Base-by-base conservation (phyloP, 2,113 vertebrate genomes). In the Myotis yumanensis region DNA sequence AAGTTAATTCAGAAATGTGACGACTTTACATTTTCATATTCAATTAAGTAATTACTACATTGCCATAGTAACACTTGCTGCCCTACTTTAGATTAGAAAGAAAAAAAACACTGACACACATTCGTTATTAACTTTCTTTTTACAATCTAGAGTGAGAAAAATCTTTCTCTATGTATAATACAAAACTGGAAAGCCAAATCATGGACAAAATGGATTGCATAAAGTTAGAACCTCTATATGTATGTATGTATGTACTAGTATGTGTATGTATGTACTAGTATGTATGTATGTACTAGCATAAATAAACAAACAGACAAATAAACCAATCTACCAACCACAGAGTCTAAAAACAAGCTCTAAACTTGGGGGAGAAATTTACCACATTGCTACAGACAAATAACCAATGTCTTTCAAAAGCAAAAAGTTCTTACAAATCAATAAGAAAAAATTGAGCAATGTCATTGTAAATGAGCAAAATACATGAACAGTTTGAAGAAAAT, bases 41-140 rank as follows among this genome's bases (percentile, higher is more conserved):
- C 89, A 95, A 97, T 95, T 96, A 96, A 95, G 81, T 87, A 92
- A 96, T 97, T 95, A 95, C 69, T 75, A 51, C 37, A 89, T 79
- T 75, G 43, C 86, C 86, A 95, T 52, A 92, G 90, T 91, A 95
- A 96, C 83, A 90, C 71, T 92, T 64, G 82, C 92, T 96, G 85
- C 81, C 77, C 95, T 75, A 62, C 89, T 93, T 93, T 91, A 96
- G 86, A 80, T 91, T 87, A 88, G 62, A 62, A 80, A 73, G 43
- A n/a, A 40, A 54, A 87, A 57, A 91, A 48, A 30, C 43, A 90
- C 91, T 86, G 93, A 90, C 66, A 80, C 76, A 83, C 22, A 83
- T 40, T 95, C 20, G n/a, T 84, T 89, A 68, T 92, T 90, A 90
- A 94, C 25, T 87, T 91, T 62, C 25, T 35, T 46, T 87, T 71